Conservation (phyloP, 1,140 invertebrate genomes). For the Gryllus bimaculatus region DNA sequence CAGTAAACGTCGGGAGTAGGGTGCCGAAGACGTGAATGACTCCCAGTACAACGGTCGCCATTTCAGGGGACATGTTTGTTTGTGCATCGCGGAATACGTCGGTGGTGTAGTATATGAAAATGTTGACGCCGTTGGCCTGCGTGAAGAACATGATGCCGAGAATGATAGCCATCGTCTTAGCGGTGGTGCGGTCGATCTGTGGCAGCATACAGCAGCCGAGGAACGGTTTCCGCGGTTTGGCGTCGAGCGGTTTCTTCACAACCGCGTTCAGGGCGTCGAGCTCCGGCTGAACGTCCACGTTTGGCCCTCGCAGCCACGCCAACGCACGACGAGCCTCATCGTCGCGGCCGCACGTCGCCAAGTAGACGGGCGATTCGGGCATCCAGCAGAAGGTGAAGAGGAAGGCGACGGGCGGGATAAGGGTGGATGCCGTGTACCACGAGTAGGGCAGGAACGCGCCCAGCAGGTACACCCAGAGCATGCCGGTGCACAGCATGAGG, state of each 20-base stretch:
- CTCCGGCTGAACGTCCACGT: conserved; percentile 31
- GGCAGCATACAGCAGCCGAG: not conserved
- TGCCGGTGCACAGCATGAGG: conserved; percentile 45
- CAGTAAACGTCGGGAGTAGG: not conserved
- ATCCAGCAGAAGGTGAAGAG: conserved; percentile 54
- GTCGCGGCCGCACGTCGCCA: conserved; percentile 44
- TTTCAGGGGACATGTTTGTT: not conserved
- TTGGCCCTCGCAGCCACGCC: conserved; percentile 46
- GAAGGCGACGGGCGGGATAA: conserved; percentile 47
- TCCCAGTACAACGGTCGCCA: not conserved
- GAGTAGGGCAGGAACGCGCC: conserved; percentile 49
- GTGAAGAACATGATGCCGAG: not conserved
- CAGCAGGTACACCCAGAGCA: conserved; percentile 54
- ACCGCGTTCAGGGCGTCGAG: conserved; percentile 22
- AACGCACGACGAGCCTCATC: conserved; percentile 51
- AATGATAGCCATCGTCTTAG: not conserved
- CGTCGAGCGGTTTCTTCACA: not conserved
- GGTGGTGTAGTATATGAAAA: not conserved
- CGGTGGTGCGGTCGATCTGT: not conserved
- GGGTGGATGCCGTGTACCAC: conserved; percentile 39
- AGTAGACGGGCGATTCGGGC: conserved; percentile 71
- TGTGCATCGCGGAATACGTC: conserved; percentile 27
- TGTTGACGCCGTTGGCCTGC: not conserved
- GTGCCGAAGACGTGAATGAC: not conserved
- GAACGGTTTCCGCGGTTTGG: not conserved